Conservation (phyloP, 2,113 vertebrate species). For the Ptyas mucosa region DNA sequence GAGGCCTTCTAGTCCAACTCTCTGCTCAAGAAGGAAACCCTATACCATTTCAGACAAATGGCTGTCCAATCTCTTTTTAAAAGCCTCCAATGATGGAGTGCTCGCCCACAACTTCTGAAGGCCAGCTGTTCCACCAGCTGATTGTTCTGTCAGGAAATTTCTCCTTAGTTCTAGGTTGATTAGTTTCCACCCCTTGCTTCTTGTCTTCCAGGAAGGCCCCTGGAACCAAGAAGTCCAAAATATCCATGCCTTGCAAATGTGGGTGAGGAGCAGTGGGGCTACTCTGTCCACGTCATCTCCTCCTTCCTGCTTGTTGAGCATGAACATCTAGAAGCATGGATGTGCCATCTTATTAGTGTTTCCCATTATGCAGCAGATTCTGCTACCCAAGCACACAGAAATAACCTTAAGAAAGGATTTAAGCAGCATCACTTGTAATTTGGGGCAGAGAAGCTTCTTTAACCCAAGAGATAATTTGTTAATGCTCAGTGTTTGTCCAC, state of each 20-base stretch:
- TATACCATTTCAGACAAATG: background rate
- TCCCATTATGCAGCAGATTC: background rate
- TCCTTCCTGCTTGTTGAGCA: background rate
- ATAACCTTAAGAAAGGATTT: background rate
- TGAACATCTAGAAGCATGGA: background rate
- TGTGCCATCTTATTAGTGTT: background rate
- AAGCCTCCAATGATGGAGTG: background rate
- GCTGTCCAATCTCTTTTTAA: background rate
- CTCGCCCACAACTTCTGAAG: background rate
- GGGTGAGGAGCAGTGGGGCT: background rate
- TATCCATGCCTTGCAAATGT: background rate
- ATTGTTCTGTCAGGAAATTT: background rate
- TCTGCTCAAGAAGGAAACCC: background rate
- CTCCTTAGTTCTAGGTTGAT: background rate
- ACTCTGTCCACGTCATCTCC: background rate
- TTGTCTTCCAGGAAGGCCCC: background rate
- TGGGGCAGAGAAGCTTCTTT: background rate
- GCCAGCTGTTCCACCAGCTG: too few relatives aligned
- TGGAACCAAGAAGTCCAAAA: background rate
- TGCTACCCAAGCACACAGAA: background rate
- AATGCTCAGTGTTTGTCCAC: background rate
- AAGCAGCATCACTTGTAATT: background rate
- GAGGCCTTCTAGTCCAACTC: background rate
- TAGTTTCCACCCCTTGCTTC: background rate
- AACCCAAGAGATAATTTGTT: background rate